Base-by-base conservation (phyloP, 2,113 vertebrate species). In the Pycnonotus jocosus region DNA sequence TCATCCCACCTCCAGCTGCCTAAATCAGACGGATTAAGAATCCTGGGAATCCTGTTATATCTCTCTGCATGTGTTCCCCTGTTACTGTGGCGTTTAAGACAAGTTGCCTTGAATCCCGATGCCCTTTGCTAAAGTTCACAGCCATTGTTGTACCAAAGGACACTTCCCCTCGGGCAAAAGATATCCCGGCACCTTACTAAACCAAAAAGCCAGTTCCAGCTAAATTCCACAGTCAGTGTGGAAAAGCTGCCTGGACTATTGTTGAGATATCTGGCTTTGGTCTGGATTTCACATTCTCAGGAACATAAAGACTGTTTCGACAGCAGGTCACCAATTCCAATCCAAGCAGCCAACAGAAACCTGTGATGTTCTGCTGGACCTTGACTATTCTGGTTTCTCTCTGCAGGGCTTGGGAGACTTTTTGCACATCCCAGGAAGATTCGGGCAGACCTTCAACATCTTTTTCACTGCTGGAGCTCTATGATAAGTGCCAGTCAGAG, bases 321-420 rank as follows among this genome's bases (percentile, higher is more conserved):
- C 40, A 89, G 56, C 31, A 42, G 11, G 40, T 71, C 44, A 68
- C 44, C 54, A 60, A 12, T 45, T 56, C 38, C 38, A 74, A 24
- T 20, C 42, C 47, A 78, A 44, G 56, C 25, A 84, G 35, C n/a
- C 31, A 70, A 48, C 6, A 72, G 37, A 47, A 79, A 21, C 20
- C 27, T 57, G 35, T 33, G 10, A 33, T 8, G 30, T 48, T 56
- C 21, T 45, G 38, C 8, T 53, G 45, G 20, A 53, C 50, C 9
- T 61, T 81, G 11, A n/a, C 10, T 76, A 10, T 86, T 92, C 81
- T 97, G 54, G 62, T 35, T 76, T 25, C 40, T 11, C 68, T 88
- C 71, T 95, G 38, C 80, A 98, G 98, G 95, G 80, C 83, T 47
- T 30, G 13, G 22, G 97, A 98, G 60, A 98, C 97, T 1, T 31